These are phyloP conservation scores for Eupithecia centaureata DNA, from an alignment of 2,888 invertebrate genomes.

Conservation along the genomic window DNA sequence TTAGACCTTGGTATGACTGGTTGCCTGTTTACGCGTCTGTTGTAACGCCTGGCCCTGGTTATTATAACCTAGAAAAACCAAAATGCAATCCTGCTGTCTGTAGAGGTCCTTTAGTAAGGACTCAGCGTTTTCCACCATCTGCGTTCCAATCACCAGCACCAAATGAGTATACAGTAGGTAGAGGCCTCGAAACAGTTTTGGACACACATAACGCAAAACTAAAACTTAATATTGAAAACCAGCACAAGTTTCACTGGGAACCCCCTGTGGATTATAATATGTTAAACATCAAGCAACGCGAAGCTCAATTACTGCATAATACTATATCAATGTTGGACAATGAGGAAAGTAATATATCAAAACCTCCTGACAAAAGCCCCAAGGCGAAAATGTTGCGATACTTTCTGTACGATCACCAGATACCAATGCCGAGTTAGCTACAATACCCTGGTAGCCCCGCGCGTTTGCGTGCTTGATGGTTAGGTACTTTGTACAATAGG, in stretches of 20 bases:
- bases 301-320: conserved; percentile 54
- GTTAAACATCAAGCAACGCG: conserved; percentile 55
- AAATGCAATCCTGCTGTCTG: conserved; percentile 60
- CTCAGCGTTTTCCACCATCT: conserved; percentile 54
- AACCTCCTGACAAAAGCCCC: background rate
- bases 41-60: conserved; percentile 66
- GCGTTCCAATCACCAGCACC: conserved; percentile 57
- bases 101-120: conserved; percentile 61
- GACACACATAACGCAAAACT: conserved; percentile 64
- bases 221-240: conserved; percentile 57
- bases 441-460: background rate
- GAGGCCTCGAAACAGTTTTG: conserved; percentile 66
- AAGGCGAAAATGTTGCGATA: conserved; percentile 33
- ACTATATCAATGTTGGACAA: conserved; percentile 60
- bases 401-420: conserved; percentile 33
- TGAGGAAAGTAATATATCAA: conserved; percentile 30
- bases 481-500: too few relatives aligned
- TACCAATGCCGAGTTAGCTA: background rate
- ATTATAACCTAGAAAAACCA: conserved; percentile 57
- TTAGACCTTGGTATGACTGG: conserved; percentile 69
- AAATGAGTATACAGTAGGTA: conserved; percentile 58
- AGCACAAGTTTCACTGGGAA: conserved; percentile 57
- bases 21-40: conserved; percentile 57
- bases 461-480: background rate
- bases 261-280: conserved; percentile 43